phyloP scores from a whole-genome alignment of 2,797 vertebrate genomes.

The Steatocranus sp. region DNA sequence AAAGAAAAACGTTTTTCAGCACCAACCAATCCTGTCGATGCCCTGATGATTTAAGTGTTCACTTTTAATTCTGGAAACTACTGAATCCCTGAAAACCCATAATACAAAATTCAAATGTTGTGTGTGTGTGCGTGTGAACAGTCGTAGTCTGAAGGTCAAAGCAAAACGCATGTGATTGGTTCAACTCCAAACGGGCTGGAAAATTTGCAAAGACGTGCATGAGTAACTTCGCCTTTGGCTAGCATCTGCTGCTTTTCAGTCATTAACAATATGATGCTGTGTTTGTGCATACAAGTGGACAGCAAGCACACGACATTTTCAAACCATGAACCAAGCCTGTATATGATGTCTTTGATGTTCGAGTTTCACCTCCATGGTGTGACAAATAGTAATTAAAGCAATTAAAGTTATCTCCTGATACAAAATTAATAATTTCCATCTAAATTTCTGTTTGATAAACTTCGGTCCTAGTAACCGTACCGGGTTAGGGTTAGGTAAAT shows the following conservation, averaged over 20 bases:
- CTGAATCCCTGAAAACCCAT: neutral
- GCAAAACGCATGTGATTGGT: neutral
- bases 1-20: slow-evolving; percentile 26
- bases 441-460: neutral
- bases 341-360: neutral
- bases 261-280: neutral
- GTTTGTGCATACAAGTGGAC: neutral
- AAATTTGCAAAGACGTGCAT: neutral
- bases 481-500: neutral
- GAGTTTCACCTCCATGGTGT: neutral
- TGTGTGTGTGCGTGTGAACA: neutral
- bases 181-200: neutral
- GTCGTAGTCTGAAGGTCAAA: neutral
- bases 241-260: neutral
- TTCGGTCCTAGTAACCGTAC: neutral
- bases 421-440: neutral
- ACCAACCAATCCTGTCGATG: neutral
- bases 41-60: neutral
- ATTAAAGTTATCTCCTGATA: neutral
- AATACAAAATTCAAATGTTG: neutral
- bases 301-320: neutral
- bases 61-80: neutral
- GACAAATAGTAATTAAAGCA: neutral
- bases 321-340: neutral
- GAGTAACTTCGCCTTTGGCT: neutral